Evolutionary conservation across 2,113 vertebrate species (phyloP).

Genomic region (Anguilla rostrata): DNA sequence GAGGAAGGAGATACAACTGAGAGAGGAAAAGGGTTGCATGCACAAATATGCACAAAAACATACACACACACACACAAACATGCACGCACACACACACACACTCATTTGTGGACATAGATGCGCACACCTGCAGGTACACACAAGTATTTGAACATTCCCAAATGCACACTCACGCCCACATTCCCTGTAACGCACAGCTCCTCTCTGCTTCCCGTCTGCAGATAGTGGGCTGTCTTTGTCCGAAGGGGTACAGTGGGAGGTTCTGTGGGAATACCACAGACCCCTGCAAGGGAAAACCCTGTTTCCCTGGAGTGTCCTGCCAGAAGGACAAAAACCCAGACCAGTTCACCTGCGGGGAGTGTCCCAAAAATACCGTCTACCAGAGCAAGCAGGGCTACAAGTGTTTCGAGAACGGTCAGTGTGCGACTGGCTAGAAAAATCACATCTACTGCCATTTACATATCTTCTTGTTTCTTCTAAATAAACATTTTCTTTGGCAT

Average conservation of each 20-base stretch:
- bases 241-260: slow-evolving; percentile 64
- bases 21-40: not conserved
- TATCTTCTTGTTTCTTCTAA: not conserved
- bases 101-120: no score
- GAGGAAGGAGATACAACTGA: not conserved
- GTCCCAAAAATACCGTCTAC: slow-evolving; percentile 61
- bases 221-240: slow-evolving; percentile 74
- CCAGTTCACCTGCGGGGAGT: slow-evolving; percentile 65
- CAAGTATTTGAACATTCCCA: no score
- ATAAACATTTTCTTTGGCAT: not conserved
- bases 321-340: slow-evolving; percentile 27
- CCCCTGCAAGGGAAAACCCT: slow-evolving; percentile 66
- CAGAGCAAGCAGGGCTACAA: slow-evolving; percentile 67
- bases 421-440: not conserved
- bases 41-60: not conserved
- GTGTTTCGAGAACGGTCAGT: slow-evolving; percentile 74
- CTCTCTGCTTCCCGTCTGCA: slow-evolving; percentile 34
- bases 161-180: not conserved
- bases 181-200: not conserved
- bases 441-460: not conserved
- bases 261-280: slow-evolving; percentile 64
- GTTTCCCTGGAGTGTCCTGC: slow-evolving; percentile 69
- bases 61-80: not conserved
- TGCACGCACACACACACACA: not conserved
- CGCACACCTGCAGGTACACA: no score